Base-by-base conservation (phyloP, 2,888 invertebrate genomes). In the Pterostichus niger region DNA sequence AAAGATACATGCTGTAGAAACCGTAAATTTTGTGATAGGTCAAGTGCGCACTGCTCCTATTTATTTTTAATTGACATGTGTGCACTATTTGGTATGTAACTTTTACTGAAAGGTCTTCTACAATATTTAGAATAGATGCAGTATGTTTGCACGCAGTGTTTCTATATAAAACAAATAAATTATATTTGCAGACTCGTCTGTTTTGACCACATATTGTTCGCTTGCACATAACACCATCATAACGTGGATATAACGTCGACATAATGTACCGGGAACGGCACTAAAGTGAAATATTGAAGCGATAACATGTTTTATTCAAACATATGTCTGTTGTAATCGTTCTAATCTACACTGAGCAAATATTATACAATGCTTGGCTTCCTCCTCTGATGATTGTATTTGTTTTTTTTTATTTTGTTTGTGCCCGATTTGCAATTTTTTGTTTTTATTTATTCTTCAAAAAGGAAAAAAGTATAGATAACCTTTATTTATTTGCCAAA, bases 291-390 rank as follows among this genome's bases (percentile, higher is more conserved):
- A 75, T 75, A 75, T 75, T 31, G 49, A 5, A 9, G 52, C 24
- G 75, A 75, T 75, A 75, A 75, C 75, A 52, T 52, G 75, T 75
- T 75, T 75, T 75, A 75, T 75, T 33, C 75, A 75, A 75, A 75
- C 75, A 52, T 75, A 49, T 52, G 75, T 75, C 75, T 35, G 31
- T 13, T 24, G 31, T 54, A 75, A 75, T 75, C 75, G 75, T 24
- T 54, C 15, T 75, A 46, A 73, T 73, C 73, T 49, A 46, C 35
- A 35, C 33, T 35, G 31, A 35, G 64, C 64, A 64, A 64, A 64
- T 64, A 64, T 64, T 64, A 35, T 64, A 64, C 33, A 31, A 64
- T 64, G 33, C 64, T 33, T 13, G n/a, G n/a, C 35, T 40, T 7
- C 40, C 1, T 40, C 7, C 64, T 35, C 33, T 35, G 35, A 64